Percentiles rank a stretch among this genome's conserved stretches.
Evolutionary conservation across 2,888 invertebrate species (phyloP).

Genomic region (Polyommatus icarus): DNA sequence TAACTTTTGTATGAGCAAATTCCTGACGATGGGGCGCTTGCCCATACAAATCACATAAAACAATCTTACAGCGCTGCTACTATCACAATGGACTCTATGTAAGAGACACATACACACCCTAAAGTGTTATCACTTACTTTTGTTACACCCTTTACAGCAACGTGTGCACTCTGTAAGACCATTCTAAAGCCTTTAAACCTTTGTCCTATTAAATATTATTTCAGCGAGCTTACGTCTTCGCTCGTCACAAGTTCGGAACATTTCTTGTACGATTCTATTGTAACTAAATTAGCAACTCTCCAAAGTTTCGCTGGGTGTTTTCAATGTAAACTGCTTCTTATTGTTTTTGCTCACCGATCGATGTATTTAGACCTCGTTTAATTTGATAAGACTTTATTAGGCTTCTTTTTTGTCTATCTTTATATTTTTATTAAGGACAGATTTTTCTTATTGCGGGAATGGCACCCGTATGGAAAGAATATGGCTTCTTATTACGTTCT

Average conservation of each 20-base stretch:
- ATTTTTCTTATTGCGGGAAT: too few relatives aligned
- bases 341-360: background rate
- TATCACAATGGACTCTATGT: too few relatives aligned
- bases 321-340: slow-evolving; percentile 6
- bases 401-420: background rate
- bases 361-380: background rate
- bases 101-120: too few relatives aligned
- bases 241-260: background rate
- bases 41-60: too few relatives aligned
- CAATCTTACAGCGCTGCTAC: too few relatives aligned
- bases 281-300: slow-evolving; percentile 9
- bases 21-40: too few relatives aligned
- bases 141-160: background rate
- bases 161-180: slow-evolving; percentile 6
- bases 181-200: slow-evolving; percentile 22
- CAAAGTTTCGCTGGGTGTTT: slow-evolving; percentile 11
- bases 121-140: too few relatives aligned
- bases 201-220: slow-evolving; percentile 29
- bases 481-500: too few relatives aligned
- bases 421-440: too few relatives aligned
- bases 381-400: background rate
- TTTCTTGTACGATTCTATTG: slow-evolving; percentile 22
- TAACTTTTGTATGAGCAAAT: too few relatives aligned
- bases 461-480: too few relatives aligned
- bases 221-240: background rate